Conservation (phyloP, 2,113 vertebrate species). For the Delphinapterus leucas region DNA sequence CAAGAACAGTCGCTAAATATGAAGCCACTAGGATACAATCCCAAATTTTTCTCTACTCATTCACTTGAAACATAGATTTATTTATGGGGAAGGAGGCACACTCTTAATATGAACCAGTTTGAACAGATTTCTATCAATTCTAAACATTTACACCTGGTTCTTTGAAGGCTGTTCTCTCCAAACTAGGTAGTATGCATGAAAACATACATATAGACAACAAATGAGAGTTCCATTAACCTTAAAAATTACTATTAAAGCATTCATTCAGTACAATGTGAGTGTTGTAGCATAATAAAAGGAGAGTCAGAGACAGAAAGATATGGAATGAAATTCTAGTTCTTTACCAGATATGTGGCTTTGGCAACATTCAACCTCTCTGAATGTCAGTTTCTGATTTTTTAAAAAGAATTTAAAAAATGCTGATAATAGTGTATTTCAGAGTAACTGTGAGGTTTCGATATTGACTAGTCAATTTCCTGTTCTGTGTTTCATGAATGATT, state of each 20-base stretch:
- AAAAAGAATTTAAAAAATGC: neutral
- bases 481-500: neutral
- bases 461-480: neutral
- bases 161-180: neutral
- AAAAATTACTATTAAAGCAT: conserved; percentile 5
- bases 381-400: neutral
- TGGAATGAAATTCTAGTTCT: neutral
- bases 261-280: neutral
- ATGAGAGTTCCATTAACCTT: neutral
- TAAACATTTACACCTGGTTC: neutral
- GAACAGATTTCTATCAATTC: neutral
- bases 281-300: neutral
- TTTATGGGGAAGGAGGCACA: neutral
- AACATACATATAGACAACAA: neutral
- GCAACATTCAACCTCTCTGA: neutral
- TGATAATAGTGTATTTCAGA: neutral
- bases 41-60: neutral
- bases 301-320: neutral
- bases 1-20: neutral
- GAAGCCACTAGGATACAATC: neutral
- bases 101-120: neutral
- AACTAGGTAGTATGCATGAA: neutral
- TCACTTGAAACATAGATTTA: neutral
- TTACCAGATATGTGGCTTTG: neutral
- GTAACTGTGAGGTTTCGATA: conserved; percentile 11